Conservation (phyloP, 2,797 vertebrate genomes). For the Channa striata region DNA sequence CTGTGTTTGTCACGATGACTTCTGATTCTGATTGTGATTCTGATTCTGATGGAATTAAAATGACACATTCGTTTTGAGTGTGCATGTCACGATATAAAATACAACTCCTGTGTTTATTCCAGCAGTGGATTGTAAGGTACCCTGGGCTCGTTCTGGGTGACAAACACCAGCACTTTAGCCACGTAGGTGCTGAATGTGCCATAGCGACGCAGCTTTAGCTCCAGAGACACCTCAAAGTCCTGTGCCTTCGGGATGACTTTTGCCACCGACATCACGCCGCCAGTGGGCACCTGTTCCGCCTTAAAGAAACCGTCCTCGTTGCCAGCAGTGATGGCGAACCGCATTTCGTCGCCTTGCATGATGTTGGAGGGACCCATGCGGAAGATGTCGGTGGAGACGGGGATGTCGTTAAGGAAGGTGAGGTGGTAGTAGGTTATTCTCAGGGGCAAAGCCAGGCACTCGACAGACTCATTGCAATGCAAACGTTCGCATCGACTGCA, state of each 20-base stretch:
- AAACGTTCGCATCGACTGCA: constrained; percentile 99
- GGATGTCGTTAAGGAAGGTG: constrained; percentile 98
- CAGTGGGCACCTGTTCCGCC: constrained; percentile 85
- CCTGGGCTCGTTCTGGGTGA: constrained; percentile 87
- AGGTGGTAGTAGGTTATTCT: constrained; percentile 99
- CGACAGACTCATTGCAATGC: constrained; percentile 95
- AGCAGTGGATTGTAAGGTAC: constrained; percentile 62
- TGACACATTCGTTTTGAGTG: constrained; percentile 45
- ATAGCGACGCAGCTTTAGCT: constrained; percentile 91
- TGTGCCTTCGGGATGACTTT: constrained; percentile 86
- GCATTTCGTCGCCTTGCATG: constrained; percentile 90
- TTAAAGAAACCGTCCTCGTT: constrained; percentile 93
- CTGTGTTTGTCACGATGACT: background rate
- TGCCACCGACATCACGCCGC: constrained; percentile 91
- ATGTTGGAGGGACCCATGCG: constrained; percentile 95
- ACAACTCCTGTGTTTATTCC: constrained; percentile 55
- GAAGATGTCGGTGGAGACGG: constrained; percentile 94
- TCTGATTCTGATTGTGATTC: too few species aligned
- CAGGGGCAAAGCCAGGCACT: constrained; percentile 95
- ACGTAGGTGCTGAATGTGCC: constrained; percentile 89
- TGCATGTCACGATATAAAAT: background rate
- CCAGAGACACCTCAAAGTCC: constrained; percentile 93
- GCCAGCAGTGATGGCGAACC: constrained; percentile 91
- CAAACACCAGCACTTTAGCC: constrained; percentile 94
- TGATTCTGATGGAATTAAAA: constrained; percentile 27